Evolutionary conservation across 2,797 vertebrate species (phyloP).

Genomic region (Trachurus trachurus): DNA sequence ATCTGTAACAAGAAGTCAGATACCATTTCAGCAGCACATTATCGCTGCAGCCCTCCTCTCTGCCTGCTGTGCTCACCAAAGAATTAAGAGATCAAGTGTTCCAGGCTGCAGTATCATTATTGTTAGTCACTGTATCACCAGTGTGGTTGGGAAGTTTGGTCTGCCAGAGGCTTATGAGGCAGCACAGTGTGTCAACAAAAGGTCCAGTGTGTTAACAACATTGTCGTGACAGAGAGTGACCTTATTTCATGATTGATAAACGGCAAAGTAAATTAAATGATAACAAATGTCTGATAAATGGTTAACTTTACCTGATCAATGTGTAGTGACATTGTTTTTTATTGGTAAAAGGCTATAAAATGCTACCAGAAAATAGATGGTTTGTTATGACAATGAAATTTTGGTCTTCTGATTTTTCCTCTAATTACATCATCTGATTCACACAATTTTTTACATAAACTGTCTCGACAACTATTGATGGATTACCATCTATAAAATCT

Average conservation of each 20-base stretch:
- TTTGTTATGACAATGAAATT: no score
- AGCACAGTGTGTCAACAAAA: not conserved
- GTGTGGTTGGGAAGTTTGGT: conserved; percentile 19
- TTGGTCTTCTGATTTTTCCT: not conserved
- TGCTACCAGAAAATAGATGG: no score
- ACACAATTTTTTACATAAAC: not conserved
- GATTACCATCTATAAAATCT: not conserved
- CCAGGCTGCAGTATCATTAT: conserved; percentile 30
- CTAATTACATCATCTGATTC: not conserved
- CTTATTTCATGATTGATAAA: not conserved
- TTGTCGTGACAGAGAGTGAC: not conserved
- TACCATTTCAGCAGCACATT: conserved; percentile 43
- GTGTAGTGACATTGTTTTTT: not conserved
- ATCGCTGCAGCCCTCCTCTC: conserved; percentile 13
- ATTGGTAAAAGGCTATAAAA: no score
- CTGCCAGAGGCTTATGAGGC: conserved; percentile 16
- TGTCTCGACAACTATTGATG: not conserved
- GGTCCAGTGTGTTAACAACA: not conserved
- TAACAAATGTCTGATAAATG: not conserved
- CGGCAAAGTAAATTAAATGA: no score
- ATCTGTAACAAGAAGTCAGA: conserved; percentile 39
- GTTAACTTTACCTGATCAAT: not conserved
- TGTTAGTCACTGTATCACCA: not conserved
- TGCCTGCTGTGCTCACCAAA: conserved; percentile 23
- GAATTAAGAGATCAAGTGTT: conserved; percentile 48